phyloP scores from a whole-genome alignment of 2,113 vertebrate species.

The Seriola dumerili region DNA sequence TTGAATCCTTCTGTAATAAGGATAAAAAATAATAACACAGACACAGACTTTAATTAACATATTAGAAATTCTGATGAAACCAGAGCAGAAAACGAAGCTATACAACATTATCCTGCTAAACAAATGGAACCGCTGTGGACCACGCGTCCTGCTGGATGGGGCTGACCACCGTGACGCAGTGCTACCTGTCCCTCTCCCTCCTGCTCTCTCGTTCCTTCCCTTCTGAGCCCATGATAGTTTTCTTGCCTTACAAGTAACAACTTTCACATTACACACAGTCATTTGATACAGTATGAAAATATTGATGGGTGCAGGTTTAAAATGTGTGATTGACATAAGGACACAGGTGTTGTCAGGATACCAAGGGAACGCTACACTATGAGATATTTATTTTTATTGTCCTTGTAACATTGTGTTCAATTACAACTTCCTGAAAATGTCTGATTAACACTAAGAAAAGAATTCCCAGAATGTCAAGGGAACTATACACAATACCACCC shows the following conservation, averaged over 20 bases:
- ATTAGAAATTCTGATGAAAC: too few species aligned
- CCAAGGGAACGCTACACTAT: not conserved
- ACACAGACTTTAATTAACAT: too few species aligned
- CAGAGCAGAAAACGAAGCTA: too few species aligned
- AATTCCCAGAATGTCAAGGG: not conserved
- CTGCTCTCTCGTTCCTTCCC: too few species aligned
- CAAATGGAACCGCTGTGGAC: too few species aligned
- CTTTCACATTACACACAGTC: not conserved
- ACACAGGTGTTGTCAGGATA: not conserved
- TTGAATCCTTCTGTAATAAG: too few species aligned
- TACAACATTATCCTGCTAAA: too few species aligned
- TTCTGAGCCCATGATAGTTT: not conserved
- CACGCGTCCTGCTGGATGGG: too few species aligned
- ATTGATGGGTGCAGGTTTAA: not conserved
- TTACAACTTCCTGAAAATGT: constrained; percentile 7
- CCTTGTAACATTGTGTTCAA: not conserved
- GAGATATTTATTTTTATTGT: not conserved
- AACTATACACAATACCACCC: not conserved
- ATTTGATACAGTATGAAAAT: not conserved
- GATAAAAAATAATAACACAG: too few species aligned
- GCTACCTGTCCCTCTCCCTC: too few species aligned
- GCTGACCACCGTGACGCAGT: too few species aligned
- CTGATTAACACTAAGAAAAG: constrained; percentile 8
- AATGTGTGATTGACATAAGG: not conserved
- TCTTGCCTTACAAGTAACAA: not conserved